Evolutionary conservation across 2,797 vertebrate species (phyloP).

Genomic region (Mormyrus hasselquistii): DNA sequence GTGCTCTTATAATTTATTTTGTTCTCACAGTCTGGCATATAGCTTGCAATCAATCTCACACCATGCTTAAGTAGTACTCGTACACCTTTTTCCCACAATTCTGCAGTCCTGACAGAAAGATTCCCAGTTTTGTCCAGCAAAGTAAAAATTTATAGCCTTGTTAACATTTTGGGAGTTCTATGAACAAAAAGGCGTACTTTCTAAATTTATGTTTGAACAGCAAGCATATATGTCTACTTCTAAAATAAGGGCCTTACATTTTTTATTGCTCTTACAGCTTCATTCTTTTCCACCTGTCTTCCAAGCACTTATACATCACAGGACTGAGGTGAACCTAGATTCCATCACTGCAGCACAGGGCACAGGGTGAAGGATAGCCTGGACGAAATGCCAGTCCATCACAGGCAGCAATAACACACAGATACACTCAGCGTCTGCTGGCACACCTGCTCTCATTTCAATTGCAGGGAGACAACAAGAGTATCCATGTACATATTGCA

Average conservation of each 20-base stretch:
- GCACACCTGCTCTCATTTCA: neutral
- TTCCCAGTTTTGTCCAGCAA: neutral
- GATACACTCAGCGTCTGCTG: neutral
- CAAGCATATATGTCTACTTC: neutral
- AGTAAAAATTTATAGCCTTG: constrained; percentile 3
- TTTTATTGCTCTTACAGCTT: neutral
- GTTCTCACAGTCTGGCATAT: neutral
- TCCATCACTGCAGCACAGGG: neutral
- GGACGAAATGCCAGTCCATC: neutral
- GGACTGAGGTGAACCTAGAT: neutral
- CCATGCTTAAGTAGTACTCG: neutral
- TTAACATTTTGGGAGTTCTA: neutral
- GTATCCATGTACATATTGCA: neutral
- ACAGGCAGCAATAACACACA: neutral
- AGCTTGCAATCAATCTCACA: neutral
- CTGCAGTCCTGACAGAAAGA: neutral
- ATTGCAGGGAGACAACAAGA: neutral
- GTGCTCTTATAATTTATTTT: neutral
- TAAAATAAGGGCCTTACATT: neutral
- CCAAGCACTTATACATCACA: neutral
- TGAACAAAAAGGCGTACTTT: neutral
- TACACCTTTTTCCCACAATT: neutral
- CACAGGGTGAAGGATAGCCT: neutral
- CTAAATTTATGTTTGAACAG: neutral
- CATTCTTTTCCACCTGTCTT: neutral